phyloP scores from a whole-genome alignment of 2,888 invertebrate species.

The Hyles lineata region DNA sequence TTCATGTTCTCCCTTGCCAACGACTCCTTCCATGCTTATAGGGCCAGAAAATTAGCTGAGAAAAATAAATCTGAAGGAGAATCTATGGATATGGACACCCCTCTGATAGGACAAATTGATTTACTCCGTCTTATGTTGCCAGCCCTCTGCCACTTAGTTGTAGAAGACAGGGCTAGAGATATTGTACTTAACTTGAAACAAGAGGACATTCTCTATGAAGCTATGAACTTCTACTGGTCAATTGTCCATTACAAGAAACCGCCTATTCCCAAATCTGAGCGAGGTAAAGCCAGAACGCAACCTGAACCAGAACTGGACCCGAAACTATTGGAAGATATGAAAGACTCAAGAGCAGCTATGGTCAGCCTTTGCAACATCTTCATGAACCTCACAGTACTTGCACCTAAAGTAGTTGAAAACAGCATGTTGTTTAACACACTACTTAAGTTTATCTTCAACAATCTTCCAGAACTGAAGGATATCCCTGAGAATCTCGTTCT shows the following conservation, averaged over 20 bases:
- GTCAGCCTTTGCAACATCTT: conserved; percentile 95
- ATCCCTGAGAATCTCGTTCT: conserved; percentile 93
- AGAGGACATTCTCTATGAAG: conserved; percentile 92
- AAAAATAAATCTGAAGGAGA: conserved; percentile 86
- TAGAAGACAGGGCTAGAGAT: conserved; percentile 94
- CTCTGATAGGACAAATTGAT: conserved; percentile 87
- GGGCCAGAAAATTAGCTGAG: conserved; percentile 88
- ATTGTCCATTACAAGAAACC: conserved; percentile 94
- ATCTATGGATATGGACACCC: conserved; percentile 72
- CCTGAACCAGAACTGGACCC: conserved; percentile 91
- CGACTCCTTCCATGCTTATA: conserved; percentile 91
- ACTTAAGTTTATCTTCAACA: conserved; percentile 93
- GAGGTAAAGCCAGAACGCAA: conserved; percentile 89
- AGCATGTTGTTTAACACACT: conserved; percentile 91
- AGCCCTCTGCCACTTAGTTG: conserved; percentile 95
- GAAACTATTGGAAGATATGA: conserved; percentile 91
- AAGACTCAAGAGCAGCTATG: conserved; percentile 93
- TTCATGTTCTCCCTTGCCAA: conserved; percentile 92
- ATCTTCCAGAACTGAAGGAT: conserved; percentile 93
- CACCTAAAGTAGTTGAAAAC: conserved; percentile 92
- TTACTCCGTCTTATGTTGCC: conserved; percentile 93
- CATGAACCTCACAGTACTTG: conserved; percentile 96
- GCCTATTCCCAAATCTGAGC: conserved; percentile 91
- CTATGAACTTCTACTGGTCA: conserved; percentile 93
- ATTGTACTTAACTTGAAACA: conserved; percentile 91